Base-by-base conservation (phyloP, 2,113 vertebrate species). In the Acrocephalus arundinaceus region DNA sequence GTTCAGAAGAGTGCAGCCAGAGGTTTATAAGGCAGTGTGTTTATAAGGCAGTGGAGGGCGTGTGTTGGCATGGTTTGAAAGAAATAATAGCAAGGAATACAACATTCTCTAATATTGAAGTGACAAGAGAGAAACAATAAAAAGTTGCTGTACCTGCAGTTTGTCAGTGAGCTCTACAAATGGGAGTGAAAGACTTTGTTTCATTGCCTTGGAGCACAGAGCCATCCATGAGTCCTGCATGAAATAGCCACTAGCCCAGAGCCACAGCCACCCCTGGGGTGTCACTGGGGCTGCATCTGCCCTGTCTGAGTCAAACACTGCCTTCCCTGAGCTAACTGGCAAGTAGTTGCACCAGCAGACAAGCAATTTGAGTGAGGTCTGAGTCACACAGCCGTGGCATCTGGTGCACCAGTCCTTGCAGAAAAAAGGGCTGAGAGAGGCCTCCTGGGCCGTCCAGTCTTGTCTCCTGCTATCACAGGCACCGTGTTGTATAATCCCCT, bases 381-480 rank as follows among this genome's bases (percentile, higher is more conserved):
- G 85, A 80, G 75, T 46, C 75, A 43, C 1, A 20, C 30, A 52
- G 59, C 67, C 1, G 0, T 52, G 70, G 95, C 90, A 87, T 76
- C 89, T 95, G 93, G 57, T 55, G 57, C 89, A 39, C 25, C 86
- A 71, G 75, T 14, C 51, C 76, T 30, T 54, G 48, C 20, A 31
- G n/a, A 39, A 51, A 90, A 80, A 7, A 11, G 63, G 63, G 23
- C 72, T 55, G 46, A 45, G 68, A 85, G 81, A 41, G 65, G 92
- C 83, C 95, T 80, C 90, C 24, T 66, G 85, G 72, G 76, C 9
- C 13, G 0, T 39, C 5, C 11, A 54, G 86, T 83, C 86, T 72
- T 78, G 93, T 91, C 90, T 95, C 52, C 80, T 84, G 89, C 91
- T 92, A 33, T 94, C 89, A 13, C 94, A 94, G 94, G 86, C 94